Base-by-base conservation (phyloP, 2,113 vertebrate species). In the Calyptommatus sinebrachiatus region DNA sequence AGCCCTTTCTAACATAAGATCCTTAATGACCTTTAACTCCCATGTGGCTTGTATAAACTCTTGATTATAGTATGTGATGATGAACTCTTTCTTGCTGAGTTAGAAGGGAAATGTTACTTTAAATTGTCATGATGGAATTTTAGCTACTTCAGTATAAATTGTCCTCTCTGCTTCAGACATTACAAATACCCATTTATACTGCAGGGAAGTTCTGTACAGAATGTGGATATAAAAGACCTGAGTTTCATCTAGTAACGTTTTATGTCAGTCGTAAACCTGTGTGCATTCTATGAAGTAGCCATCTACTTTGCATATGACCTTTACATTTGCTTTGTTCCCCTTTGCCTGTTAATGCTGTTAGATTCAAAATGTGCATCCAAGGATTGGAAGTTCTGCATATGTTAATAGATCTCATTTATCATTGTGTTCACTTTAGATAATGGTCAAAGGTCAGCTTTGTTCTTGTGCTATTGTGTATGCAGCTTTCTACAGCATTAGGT, bases 351-450 rank as follows among this genome's bases (percentile, higher is more conserved):
- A 77, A 71, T 85, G 62, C 45, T 84, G 80, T 35, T 88, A 83
- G 28, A 60, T 86, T 83, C 81, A 21, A 90, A 89, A 85, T 87
- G 77, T 85, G 48, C 84, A 82, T 1, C 73, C 83, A 90, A 68
- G 63, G 20, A 16, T 69, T 20, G 9, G 73, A 29, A 62, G 75
- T 77, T 77, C 18, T 87, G 83, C 31, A 89, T 61, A 69, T 3
- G 76, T 35, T 62, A 78, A 6, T 29, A 79, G 76, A 57, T 71
- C 81, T 77, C 79, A 14, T 0, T 80, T 67, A 77, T 88, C 62
- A 85, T 71, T 84, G n/a, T n/a, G 28, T 82, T 83, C 41, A 75
- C 87, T 29, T 79, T 50, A 85, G 84, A 81, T 85, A 68, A 16
- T 6, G 2, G 45, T 77, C 76, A 89, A 90, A 88, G 67, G 78